A percentile compares a stretch with the other conserved stretches of the same genome.
Conservation (phyloP, 2,113 vertebrate genomes). For the Trachemys scripta region DNA sequence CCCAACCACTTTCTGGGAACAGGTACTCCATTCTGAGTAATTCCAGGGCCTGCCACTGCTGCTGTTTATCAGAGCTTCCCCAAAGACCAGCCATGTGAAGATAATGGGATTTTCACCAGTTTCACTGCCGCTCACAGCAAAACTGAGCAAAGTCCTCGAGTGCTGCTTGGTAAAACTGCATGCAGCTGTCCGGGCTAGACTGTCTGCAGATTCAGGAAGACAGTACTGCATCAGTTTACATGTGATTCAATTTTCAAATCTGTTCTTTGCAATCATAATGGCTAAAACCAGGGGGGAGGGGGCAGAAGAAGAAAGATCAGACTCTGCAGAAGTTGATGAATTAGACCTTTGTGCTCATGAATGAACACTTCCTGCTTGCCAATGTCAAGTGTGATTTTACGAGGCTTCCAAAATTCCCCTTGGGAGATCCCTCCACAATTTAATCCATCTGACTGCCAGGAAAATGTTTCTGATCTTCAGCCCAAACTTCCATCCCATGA, state of each 20-base stretch:
- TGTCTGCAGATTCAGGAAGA: fast-evolving
- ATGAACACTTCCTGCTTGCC: not conserved
- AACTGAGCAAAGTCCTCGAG: fast-evolving
- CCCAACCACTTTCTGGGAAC: fast-evolving
- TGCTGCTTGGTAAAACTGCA: not conserved
- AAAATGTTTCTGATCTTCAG: not conserved
- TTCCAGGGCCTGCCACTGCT: fast-evolving
- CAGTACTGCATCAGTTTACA: not conserved
- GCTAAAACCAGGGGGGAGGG: not conserved
- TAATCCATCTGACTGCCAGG: not conserved
- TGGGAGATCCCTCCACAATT: not conserved
- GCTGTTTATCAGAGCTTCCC: not conserved
- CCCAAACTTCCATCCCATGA: not conserved
- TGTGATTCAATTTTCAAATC: not conserved
- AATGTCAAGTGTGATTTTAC: too few species aligned
- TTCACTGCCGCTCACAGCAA: fast-evolving
- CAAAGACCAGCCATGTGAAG: not conserved
- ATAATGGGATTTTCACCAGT: not conserved
- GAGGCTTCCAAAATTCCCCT: not conserved
- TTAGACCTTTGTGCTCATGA: fast-evolving
- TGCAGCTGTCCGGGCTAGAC: not conserved
- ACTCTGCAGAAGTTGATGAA: fast-evolving
- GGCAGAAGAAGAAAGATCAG: fast-evolving
- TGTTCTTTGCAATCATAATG: not conserved
- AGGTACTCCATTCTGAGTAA: not conserved